Conservation (phyloP, 2,797 vertebrate species). For the Oophaga sylvatica region DNA sequence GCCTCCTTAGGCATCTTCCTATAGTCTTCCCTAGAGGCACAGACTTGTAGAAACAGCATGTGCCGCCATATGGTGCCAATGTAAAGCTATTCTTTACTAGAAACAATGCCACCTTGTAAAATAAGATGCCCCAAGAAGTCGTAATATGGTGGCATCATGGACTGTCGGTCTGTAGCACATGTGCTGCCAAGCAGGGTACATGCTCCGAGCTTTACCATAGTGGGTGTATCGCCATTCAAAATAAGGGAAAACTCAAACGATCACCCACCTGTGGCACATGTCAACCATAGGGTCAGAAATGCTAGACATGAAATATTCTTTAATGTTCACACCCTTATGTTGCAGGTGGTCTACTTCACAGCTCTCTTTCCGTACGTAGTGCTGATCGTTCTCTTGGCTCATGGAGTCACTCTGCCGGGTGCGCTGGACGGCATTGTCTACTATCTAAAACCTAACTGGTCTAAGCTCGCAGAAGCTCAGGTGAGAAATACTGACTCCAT, state of each 20-base stretch:
- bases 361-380: conserved; percentile 84
- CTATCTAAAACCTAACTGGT: conserved; percentile 86
- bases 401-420: conserved; percentile 81
- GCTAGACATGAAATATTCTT: background rate
- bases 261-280: background rate
- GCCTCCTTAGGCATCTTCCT: too few relatives aligned
- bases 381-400: conserved; percentile 80
- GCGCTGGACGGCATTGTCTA: conserved; percentile 81
- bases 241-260: background rate
- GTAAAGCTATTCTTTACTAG: background rate
- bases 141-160: too few relatives aligned
- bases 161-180: background rate
- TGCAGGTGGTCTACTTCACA: conserved; percentile 84
- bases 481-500: conserved; percentile 63
- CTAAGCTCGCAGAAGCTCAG: conserved; percentile 83
- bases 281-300: background rate
- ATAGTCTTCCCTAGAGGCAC: background rate
- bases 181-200: background rate
- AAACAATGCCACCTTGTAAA: background rate
- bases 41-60: background rate
- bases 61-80: too few relatives aligned
- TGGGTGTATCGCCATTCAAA: background rate
- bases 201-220: background rate
- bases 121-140: background rate
- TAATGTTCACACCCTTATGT: background rate